A percentile compares a stretch with the other conserved stretches of the same genome.
These are phyloP conservation scores for Nesidiocoris tenuis DNA, from an alignment of 2,888 invertebrate species.

Conservation along the genomic window DNA sequence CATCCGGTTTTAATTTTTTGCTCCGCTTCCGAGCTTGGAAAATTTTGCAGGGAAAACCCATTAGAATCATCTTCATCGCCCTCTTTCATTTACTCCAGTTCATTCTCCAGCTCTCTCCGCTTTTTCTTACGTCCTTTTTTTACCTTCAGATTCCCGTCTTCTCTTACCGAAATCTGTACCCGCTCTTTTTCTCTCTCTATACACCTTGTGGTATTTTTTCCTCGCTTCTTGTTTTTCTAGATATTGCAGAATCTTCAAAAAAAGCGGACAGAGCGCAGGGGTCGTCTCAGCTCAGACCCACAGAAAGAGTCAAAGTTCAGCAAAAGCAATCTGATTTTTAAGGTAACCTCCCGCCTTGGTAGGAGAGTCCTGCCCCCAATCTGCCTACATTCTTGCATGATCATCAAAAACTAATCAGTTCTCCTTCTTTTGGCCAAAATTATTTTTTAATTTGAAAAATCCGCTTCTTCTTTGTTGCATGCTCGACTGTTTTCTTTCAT, in stretches of 20 bases:
- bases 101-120: constrained; percentile 8
- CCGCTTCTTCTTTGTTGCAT: constrained; percentile 37
- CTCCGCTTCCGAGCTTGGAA: not conserved
- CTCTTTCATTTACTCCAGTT: constrained; percentile 5
- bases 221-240: constrained; percentile 67
- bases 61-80: constrained; percentile 12
- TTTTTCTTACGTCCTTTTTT: constrained; percentile 10
- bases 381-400: constrained; percentile 35
- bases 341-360: constrained; percentile 75
- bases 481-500: constrained; percentile 19
- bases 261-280: constrained; percentile 97
- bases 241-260: constrained; percentile 99
- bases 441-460: constrained; percentile 2
- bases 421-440: constrained; percentile 41
- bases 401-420: constrained; percentile 33
- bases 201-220: constrained; percentile 51
- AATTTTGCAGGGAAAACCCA: not conserved
- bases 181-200: constrained; percentile 49
- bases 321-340: constrained; percentile 98
- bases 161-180: constrained; percentile 40
- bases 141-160: constrained; percentile 32
- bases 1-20: constrained; percentile 2
- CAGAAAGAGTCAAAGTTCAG: constrained; percentile 83
- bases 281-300: constrained; percentile 92
- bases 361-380: constrained; percentile 41